Percentiles rank a stretch among this genome's conserved stretches.
Evolutionary conservation across 2,888 invertebrate genomes (phyloP).

Genomic region (Heliconius aoede): DNA sequence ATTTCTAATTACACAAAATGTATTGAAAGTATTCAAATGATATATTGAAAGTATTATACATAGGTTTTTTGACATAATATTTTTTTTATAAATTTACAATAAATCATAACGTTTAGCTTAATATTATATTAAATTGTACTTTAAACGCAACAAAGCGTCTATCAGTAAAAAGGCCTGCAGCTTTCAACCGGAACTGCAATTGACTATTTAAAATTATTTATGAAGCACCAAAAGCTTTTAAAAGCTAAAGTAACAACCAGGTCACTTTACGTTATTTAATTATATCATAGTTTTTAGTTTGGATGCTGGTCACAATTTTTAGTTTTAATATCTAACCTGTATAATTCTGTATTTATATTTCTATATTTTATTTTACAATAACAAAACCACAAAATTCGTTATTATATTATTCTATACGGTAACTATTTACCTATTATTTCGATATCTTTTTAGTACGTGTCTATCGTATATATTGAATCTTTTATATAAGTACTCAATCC

Average conservation of each 20-base stretch:
- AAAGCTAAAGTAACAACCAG: constrained; percentile 9
- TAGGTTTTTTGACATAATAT: too few relatives aligned
- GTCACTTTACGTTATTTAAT: constrained; percentile 21
- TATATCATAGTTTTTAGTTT: background rate
- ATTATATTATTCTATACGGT: background rate
- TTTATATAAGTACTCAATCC: constrained; percentile 1
- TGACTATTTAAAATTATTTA: background rate
- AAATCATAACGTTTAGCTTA: too few relatives aligned
- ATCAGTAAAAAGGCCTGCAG: background rate
- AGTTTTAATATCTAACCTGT: too few relatives aligned
- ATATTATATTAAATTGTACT: background rate
- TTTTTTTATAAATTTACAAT: too few relatives aligned
- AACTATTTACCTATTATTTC: constrained; percentile 8
- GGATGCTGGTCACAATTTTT: constrained; percentile 11
- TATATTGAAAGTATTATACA: background rate
- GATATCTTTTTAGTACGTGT: constrained; percentile 5
- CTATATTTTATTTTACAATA: background rate
- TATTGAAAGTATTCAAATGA: background rate
- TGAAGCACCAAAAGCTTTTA: background rate
- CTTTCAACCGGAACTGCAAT: constrained; percentile 8
- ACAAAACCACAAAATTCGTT: background rate
- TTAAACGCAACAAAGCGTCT: background rate
- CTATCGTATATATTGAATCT: too few relatives aligned
- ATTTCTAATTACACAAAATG: background rate
- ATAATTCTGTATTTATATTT: background rate